Base-by-base conservation (phyloP, 2,888 invertebrate species). In the Ditula angustiorana region DNA sequence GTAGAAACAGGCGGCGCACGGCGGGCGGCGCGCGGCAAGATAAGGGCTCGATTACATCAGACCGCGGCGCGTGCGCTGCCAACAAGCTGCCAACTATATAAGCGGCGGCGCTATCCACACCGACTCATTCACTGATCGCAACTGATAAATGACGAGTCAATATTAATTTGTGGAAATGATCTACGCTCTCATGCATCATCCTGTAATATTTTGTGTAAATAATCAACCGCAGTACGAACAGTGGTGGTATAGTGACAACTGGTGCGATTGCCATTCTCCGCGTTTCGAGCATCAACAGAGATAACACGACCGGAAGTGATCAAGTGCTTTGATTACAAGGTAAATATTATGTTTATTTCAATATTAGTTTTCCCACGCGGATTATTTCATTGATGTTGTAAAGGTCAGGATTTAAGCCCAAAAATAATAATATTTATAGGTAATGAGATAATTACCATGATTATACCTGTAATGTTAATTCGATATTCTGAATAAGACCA, bases 201-300 rank as follows among this genome's bases (percentile, higher is more conserved):
- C 79, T 79, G 78, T 81, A 77, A 79, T 79, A 75, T 46, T 55
- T 52, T 58, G 56, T 58, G 81, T 83, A 75, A 84, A 82, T 78
- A 83, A 78, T 74, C 82, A 85, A 80, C 78, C 79, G 49, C 80
- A 85, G 77, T 83, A 86, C 87, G 88, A 88, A 86, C 90, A 90
- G 86, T 88, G 86, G 90, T 92, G 92, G 92, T 85, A 89, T 77
- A 90, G 91, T 92, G 92, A 92, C 80, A 90, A 92, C 81, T 90
- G 86, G 86, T 89, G 92, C 80, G 87, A 88, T 74, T 88, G 90
- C 77, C 88, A 91, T 85, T 89, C 90, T 61, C 92, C 92, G 73
- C 82, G 85, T 69, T 92, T 89, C 78, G 88, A 92, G 68, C 83
- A 89, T 71, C 92, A 92, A 70, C 88, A 91, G 68, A 91, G 91